phyloP scores from a whole-genome alignment of 2,797 vertebrate genomes.

The Heterohyrax brucei region DNA sequence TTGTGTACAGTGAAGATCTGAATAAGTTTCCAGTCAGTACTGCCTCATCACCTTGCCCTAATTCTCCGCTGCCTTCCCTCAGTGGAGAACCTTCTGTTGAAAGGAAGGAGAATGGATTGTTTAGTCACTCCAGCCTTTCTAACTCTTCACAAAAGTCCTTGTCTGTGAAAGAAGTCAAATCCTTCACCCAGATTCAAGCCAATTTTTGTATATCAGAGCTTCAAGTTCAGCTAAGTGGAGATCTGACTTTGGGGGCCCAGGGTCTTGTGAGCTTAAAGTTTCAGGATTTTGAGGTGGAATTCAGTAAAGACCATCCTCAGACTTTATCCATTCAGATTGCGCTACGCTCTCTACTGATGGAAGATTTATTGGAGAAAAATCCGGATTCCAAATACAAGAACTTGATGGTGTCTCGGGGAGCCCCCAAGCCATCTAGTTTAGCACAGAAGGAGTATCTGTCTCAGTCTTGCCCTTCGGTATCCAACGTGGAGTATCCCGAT shows the following conservation, averaged over 20 bases:
- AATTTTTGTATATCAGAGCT: slow-evolving; percentile 96
- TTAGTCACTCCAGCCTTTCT: slow-evolving; percentile 93
- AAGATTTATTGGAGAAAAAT: slow-evolving; percentile 97
- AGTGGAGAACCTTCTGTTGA: slow-evolving; percentile 92
- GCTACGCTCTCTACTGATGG: slow-evolving; percentile 97
- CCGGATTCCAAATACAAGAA: slow-evolving; percentile 97
- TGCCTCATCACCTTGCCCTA: slow-evolving; percentile 90
- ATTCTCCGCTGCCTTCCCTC: slow-evolving; percentile 89
- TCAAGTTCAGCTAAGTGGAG: slow-evolving; percentile 96
- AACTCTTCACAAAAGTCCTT: slow-evolving; percentile 89
- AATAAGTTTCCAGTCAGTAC: slow-evolving; percentile 90
- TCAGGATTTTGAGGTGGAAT: slow-evolving; percentile 97
- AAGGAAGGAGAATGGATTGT: slow-evolving; percentile 93
- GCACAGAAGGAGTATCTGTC: slow-evolving; percentile 97
- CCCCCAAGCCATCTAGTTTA: slow-evolving; percentile 96
- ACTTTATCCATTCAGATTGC: slow-evolving; percentile 95
- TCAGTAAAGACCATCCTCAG: slow-evolving; percentile 97
- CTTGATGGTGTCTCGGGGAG: slow-evolving; percentile 97
- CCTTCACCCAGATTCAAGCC: slow-evolving; percentile 97
- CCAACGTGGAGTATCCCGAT: slow-evolving; percentile 95
- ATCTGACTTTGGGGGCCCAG: slow-evolving; percentile 96
- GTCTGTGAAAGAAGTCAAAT: slow-evolving; percentile 87
- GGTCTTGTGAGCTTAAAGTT: slow-evolving; percentile 97
- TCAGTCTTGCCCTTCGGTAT: slow-evolving; percentile 96
- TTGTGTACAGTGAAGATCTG: slow-evolving; percentile 95